These are phyloP conservation scores for Cydia fagiglandana DNA, from an alignment of 1,140 invertebrate species.

Conservation along the genomic window DNA sequence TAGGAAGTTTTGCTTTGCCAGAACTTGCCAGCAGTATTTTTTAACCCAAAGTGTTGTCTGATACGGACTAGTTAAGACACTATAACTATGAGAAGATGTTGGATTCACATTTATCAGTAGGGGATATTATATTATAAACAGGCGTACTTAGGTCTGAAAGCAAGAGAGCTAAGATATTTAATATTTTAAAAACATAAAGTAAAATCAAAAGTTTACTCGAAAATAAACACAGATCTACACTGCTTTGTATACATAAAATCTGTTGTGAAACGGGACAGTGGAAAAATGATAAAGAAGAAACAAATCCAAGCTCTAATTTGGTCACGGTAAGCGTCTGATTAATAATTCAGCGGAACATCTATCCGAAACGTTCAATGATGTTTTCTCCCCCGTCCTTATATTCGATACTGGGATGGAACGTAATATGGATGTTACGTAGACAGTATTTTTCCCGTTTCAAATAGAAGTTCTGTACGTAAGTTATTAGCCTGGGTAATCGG, in stretches of 20 bases:
- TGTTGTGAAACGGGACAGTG: conserved; percentile 65
- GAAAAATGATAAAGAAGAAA: conserved; percentile 72
- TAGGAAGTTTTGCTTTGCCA: background rate
- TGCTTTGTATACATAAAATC: conserved; percentile 47
- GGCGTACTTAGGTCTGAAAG: conserved; percentile 25
- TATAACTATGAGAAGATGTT: conserved; percentile 24
- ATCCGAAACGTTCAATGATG: conserved; percentile 2
- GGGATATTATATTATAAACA: conserved; percentile 2
- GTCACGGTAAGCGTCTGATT: conserved; percentile 75
- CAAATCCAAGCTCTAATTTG: conserved; percentile 71
- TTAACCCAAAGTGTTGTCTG: conserved; percentile 24
- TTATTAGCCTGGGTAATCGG: conserved; percentile 29
- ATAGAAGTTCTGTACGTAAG: conserved; percentile 12
- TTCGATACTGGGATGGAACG: background rate
- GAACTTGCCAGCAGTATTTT: conserved; percentile 5
- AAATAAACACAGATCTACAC: conserved; percentile 41
- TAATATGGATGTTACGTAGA: background rate
- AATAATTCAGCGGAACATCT: conserved; percentile 64
- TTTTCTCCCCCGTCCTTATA: background rate
- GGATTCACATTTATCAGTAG: conserved; percentile 14
- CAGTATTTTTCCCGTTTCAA: background rate
- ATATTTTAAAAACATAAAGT: conserved; percentile 15
- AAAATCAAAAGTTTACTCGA: conserved; percentile 28
- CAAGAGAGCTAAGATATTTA: conserved; percentile 2
- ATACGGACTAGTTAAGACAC: background rate